Percentiles rank a stretch among this genome's conserved stretches.
These are phyloP conservation scores for Coilia nasus DNA, from an alignment of 2,797 vertebrate species.

Conservation along the genomic window DNA sequence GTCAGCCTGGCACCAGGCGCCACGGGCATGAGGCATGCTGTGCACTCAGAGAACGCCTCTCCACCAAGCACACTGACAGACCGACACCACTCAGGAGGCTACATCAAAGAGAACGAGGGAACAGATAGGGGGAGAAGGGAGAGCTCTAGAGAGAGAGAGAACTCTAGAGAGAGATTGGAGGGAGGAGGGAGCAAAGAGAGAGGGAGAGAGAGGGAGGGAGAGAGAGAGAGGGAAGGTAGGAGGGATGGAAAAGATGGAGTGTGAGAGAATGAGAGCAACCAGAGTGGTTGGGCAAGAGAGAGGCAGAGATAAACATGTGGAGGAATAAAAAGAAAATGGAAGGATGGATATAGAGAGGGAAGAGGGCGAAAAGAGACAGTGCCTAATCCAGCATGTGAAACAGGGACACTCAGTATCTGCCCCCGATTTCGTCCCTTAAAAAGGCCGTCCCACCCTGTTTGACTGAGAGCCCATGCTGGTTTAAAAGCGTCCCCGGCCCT, in stretches of 20 bases:
- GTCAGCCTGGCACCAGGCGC: constrained; percentile 43
- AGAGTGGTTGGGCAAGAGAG: not conserved
- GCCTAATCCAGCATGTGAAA: not conserved
- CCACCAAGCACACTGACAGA: not conserved
- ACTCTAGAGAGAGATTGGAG: too few relatives aligned
- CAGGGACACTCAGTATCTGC: not conserved
- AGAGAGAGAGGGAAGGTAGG: not conserved
- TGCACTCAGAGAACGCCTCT: constrained; percentile 55
- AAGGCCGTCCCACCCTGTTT: not conserved
- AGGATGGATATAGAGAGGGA: not conserved
- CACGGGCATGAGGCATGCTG: constrained; percentile 55
- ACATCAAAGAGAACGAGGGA: constrained; percentile 3
- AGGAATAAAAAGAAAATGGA: not conserved
- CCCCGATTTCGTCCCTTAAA: not conserved
- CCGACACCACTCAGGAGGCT: constrained; percentile 26
- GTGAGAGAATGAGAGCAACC: not conserved
- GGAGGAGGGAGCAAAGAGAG: too few relatives aligned
- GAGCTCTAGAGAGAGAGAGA: not conserved
- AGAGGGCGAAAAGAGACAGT: not conserved
- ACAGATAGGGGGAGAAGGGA: not conserved
- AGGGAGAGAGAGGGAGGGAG: not conserved
- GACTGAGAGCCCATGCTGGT: constrained; percentile 37
- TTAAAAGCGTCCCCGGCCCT: constrained; percentile 56
- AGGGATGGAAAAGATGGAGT: not conserved
- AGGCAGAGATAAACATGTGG: not conserved